Base-by-base conservation (phyloP, 2,888 invertebrate genomes). In the Drosophila neotestacea region DNA sequence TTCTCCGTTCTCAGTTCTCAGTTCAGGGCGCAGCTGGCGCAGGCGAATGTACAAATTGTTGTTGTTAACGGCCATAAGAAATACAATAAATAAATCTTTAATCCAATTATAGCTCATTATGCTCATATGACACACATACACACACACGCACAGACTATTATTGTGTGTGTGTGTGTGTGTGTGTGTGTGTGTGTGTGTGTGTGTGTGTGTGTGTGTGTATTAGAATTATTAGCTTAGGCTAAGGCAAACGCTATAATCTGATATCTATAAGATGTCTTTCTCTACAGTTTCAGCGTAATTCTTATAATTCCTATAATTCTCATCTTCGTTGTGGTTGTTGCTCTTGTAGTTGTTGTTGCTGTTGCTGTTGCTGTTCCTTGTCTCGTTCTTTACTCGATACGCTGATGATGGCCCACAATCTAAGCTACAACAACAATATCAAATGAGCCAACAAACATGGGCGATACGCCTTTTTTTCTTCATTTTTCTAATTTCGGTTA, bases 21-120 rank as follows among this genome's bases (percentile, higher is more conserved):
- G 41, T 47, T 54, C 11, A n/a, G 4, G 4, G 51, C 67, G 42
- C 73, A 74, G 77, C 72, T 74, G 62, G 60, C 73, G 52, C 41
- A 51, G 55, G 70, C 70, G 70, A 70, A 70, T 70, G 58, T 68
- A 69, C 46, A 54, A 32, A 16, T 28, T 36, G 50, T 61, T 58
- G 36, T 61, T 38, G 36, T 46, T 4, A 76, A 51, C 55, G 59
- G 22, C 22, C 61, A 48, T 42, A 70, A 73, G 78, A 69, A 79
- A 81, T 79, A 79, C 69, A 73, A 76, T 73, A 89, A 79, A 89
- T 89, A 90, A 90, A 89, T 90, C 89, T 84, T 82, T 90, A 90
- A 90, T 90, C 90, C 90, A 90, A 90, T 90, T 90, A 90, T 86
- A 86, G 81, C 83, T 81, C 79, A 88, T 89, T 90, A 88, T 88